These are phyloP conservation scores for Sebastes diploproa DNA, from an alignment of 2,797 vertebrate genomes.

Conservation along the genomic window DNA sequence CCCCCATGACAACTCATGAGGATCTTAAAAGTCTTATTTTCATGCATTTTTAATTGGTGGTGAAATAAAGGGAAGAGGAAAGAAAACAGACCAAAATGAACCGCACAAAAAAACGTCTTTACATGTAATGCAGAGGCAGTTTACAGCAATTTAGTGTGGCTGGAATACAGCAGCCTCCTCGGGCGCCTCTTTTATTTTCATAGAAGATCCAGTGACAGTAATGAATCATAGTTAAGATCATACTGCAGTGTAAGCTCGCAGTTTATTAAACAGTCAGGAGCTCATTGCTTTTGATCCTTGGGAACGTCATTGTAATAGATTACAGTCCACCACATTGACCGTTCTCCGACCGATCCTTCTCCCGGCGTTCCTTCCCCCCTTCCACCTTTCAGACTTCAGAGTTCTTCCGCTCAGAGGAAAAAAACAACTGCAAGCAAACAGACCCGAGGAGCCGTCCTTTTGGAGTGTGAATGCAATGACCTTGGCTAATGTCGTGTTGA, in stretches of 20 bases:
- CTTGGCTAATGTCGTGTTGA: conserved; percentile 62
- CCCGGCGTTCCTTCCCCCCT: conserved; percentile 8
- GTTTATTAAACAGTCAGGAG: conserved; percentile 83
- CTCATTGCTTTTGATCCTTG: conserved; percentile 80
- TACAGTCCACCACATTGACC: conserved; percentile 56
- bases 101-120: conserved; percentile 60
- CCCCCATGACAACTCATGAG: conserved; percentile 46
- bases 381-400: conserved; percentile 22
- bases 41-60: conserved; percentile 78
- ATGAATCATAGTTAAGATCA: conserved; percentile 85
- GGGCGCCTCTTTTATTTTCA: conserved; percentile 82
- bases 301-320: conserved; percentile 76
- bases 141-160: conserved; percentile 75
- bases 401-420: conserved; percentile 24
- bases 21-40: conserved; percentile 69
- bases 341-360: conserved; percentile 32
- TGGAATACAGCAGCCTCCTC: conserved; percentile 71
- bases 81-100: conserved; percentile 66
- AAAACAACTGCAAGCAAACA: conserved; percentile 51
- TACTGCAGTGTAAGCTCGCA: conserved; percentile 78
- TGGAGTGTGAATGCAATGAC: conserved; percentile 62
- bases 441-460: conserved; percentile 31
- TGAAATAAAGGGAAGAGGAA: conserved; percentile 58
- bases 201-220: conserved; percentile 79
- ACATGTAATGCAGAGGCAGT: conserved; percentile 74